Conservation (phyloP, 92 coral and sea anemone species). For the Zoanthus gigantus region DNA sequence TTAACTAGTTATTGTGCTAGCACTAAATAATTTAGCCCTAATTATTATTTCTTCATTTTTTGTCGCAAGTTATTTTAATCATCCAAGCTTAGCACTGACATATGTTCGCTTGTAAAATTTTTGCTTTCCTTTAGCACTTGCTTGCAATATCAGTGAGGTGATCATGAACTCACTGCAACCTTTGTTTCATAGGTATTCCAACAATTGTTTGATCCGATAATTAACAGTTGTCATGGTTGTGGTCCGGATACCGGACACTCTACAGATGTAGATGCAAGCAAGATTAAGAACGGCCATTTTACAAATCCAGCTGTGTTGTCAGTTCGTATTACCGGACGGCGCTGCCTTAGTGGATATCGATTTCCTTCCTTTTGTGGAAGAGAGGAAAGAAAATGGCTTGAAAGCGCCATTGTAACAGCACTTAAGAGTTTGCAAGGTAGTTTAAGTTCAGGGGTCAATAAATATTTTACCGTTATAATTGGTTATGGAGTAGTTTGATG, state of each 20-base stretch:
- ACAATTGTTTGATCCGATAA: slow-evolving; percentile 76
- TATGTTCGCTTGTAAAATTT: too few relatives aligned
- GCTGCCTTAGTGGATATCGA: slow-evolving; percentile 77
- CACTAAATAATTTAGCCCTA: too few relatives aligned
- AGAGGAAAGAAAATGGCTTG: slow-evolving; percentile 70
- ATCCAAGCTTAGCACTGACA: too few relatives aligned
- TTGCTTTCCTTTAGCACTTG: too few relatives aligned
- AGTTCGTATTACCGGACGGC: slow-evolving; percentile 62
- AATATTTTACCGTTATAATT: neutral
- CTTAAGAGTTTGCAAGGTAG: slow-evolving; percentile 73
- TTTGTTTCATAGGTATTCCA: slow-evolving; percentile 50
- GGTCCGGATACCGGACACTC: slow-evolving; percentile 48
- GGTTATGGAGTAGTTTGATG: too few relatives aligned
- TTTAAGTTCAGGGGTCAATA: neutral
- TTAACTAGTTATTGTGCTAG: too few relatives aligned
- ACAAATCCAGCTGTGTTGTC: slow-evolving; percentile 57
- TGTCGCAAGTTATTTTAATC: too few relatives aligned
- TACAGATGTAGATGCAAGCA: slow-evolving; percentile 64
- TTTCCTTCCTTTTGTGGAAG: slow-evolving; percentile 72
- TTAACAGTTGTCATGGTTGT: slow-evolving; percentile 65
- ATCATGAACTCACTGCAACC: neutral
- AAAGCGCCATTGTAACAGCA: slow-evolving; percentile 63
- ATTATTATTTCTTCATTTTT: too few relatives aligned
- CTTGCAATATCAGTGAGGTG: neutral
- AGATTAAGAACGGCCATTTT: slow-evolving; percentile 57